These are phyloP conservation scores for Ciona savignyi DNA, from an alignment of 23 tunicate species.

Conservation along the genomic window DNA sequence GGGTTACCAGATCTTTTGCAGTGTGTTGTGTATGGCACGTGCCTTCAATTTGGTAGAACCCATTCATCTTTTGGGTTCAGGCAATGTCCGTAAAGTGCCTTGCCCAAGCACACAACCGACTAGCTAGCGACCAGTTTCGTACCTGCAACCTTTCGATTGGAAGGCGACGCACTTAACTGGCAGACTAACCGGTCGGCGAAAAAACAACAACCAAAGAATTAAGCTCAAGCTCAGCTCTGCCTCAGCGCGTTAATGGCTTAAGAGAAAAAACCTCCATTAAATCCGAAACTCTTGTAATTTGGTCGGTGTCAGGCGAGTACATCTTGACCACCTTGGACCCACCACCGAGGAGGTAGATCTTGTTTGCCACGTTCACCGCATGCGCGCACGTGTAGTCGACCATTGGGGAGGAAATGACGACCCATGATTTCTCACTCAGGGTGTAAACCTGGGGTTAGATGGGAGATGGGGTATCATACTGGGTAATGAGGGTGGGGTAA, in stretches of 20 bases:
- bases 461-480: too few species aligned
- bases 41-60: too few species aligned
- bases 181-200: too few species aligned
- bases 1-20: too few species aligned
- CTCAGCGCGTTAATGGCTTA: too few species aligned
- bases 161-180: not conserved
- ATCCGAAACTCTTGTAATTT: constrained; percentile 16
- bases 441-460: constrained; percentile 36
- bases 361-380: constrained; percentile 21
- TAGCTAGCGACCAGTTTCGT: not conserved
- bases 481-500: too few species aligned
- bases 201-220: too few species aligned
- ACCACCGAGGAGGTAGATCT: constrained; percentile 77
- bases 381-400: constrained; percentile 90
- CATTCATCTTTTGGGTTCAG: too few species aligned
- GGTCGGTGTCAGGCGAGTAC: constrained; percentile 50
- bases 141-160: not conserved
- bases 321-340: constrained; percentile 61
- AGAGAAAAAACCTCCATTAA: constrained; percentile 72
- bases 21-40: too few species aligned
- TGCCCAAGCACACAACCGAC: not conserved
- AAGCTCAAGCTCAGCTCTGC: too few species aligned
- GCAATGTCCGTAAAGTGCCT: not conserved
- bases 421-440: constrained; percentile 22
- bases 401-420: constrained; percentile 14